Evolutionary conservation across 2,113 vertebrate species (phyloP), one percentile per base, ranked within the genome.

Genomic region (Rhegmatorhina hoffmannsi): DNA sequence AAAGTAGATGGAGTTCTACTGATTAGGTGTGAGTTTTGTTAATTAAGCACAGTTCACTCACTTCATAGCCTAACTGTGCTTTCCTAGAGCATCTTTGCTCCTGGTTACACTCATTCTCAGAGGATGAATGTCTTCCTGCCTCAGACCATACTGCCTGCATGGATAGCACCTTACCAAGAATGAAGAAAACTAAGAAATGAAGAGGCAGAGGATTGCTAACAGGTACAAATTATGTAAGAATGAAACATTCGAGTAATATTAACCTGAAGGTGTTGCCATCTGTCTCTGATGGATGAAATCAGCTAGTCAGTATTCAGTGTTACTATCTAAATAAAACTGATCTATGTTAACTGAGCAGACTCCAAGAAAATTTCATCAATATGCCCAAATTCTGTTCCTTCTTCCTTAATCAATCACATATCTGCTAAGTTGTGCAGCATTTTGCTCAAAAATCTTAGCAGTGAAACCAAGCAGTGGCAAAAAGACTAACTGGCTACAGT

Each of bases 401-500:
- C 92, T 86, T 94, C 79, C 69, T 98, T 97, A 96, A 97, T 98
- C 96, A 97, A 97, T 98, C 94, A 97, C 84, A 89, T 95, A 86
- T 96, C 95, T 92, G 88, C 91, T 96, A 95, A 97, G 76, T 77
- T 96, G 92, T 82, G 74, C 43, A 95, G 78, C 68, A 24, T 96
- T 97, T 97, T 94, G 77, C 90, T 92, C 90, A 84, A 79, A 97
- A 96, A 79, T 91, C 94, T 95, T 97, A 93, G 79, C 52, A 17
- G 38, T 97, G 96, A 97, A 98, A 97, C 85, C 82, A 56, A 81
- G 89, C 91, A 95, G 68, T 78, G 49, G 79, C 76, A 96, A 96
- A 97, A 98, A 97, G 96, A 98, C 98, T 98, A 98, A 98, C 98
- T 97, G 84, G 38, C 94, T 96, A 90, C 94, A 85, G 90, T 93